Base-by-base conservation (phyloP, 2,888 invertebrate genomes). In the Napeogenes inachia region DNA sequence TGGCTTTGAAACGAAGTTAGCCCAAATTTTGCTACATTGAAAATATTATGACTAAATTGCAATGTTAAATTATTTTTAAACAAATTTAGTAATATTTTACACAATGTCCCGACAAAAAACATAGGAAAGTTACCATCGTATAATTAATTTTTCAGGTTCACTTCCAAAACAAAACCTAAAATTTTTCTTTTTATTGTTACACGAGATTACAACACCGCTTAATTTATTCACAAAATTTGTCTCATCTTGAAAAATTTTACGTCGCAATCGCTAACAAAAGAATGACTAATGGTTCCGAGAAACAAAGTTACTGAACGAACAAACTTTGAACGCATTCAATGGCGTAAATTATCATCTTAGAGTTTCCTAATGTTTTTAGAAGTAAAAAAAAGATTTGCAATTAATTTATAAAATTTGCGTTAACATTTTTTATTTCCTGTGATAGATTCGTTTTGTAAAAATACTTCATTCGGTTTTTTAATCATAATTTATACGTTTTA, bases 151-250 rank as follows among this genome's bases (percentile, higher is more conserved):
- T 73, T 72, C 74, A 75, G 77, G 71, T 70, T 67, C 60, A 63
- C 70, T 71, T 66, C 68, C 68, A 67, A 69, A 74, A 72, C 70
- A 74, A 74, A 71, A 70, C 56, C 68, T 71, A 70, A 73, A 73
- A 72, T 73, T 75, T 70, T 71, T 70, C 73, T 80, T 81, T 84
- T 87, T 87, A 85, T 84, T 35, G 4, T 35, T 85, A 80, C 81
- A 79, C 78, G 76, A 87, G 86, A 89, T 89, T 87, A 87, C 81
- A 85, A 82, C 82, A 64, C 63, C 78, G 83, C 80, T 87, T 87
- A 89, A 89, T 89, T 89, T 89, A 89, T 89, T 84, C 87, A 79
- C 83, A 70, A 87, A 89, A 89, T 89, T 89, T 89, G 89, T 89
- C 88, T 86, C 88, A 83, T 85, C 85, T 78, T 84, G 87, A 88